Evolutionary conservation across 2,888 invertebrate species (phyloP).

Genomic region (Cerceris rybyensis): DNA sequence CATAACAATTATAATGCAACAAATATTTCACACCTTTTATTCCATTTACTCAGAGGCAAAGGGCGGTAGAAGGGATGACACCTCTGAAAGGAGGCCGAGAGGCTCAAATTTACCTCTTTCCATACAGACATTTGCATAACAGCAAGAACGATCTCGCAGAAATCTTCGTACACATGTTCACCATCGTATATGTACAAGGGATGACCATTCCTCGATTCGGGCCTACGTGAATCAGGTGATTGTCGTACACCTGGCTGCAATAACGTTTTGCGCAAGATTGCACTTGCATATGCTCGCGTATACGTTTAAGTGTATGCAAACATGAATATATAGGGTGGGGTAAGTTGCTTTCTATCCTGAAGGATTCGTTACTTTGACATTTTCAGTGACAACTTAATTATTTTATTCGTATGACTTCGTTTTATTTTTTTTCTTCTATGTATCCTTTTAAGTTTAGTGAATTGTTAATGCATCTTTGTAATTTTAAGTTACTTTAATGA

Average conservation of each 20-base stretch:
- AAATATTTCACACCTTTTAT: too few species aligned
- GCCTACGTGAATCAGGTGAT: background rate
- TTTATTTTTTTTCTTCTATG: too few species aligned
- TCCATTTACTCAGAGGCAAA: slow-evolving; percentile 33
- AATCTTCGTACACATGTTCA: background rate
- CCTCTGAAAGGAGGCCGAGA: background rate
- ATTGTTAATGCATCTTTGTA: too few species aligned
- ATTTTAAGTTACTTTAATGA: too few species aligned
- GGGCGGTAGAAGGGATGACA: background rate
- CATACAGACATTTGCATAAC: slow-evolving; percentile 7
- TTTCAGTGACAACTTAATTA: too few species aligned
- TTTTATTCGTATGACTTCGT: too few species aligned
- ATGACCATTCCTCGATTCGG: background rate
- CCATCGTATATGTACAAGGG: background rate
- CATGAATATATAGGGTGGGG: background rate
- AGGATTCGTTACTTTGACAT: too few species aligned
- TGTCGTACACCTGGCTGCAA: background rate
- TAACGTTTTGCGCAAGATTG: background rate
- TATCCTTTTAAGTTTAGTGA: too few species aligned
- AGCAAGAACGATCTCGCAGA: background rate
- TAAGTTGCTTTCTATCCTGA: background rate
- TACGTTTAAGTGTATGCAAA: background rate
- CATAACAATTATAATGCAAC: too few species aligned
- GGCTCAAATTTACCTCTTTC: background rate
- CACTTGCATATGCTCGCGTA: background rate